These are phyloP conservation scores for Dipodomys ordii DNA, from an alignment of 2,113 vertebrate species.

Conservation along the genomic window DNA sequence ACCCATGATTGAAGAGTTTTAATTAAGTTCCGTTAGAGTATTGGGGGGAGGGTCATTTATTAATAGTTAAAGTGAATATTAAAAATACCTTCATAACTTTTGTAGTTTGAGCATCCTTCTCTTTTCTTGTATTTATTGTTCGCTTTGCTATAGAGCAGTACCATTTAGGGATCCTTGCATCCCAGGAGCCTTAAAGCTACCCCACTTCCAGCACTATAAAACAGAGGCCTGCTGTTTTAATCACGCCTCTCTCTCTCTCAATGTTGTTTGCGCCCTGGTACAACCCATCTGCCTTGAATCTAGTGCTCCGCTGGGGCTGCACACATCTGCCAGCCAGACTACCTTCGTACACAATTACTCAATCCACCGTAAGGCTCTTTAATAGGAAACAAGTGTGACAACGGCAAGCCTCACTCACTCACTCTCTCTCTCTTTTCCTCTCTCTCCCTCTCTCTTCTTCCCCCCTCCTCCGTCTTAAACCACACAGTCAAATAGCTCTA, in stretches of 20 bases:
- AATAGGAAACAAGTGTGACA: conserved; percentile 93
- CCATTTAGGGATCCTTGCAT: conserved; percentile 75
- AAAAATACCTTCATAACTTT: conserved; percentile 62
- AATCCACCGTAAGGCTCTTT: conserved; percentile 89
- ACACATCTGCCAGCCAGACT: conserved; percentile 93
- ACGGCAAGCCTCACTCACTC: conserved; percentile 78
- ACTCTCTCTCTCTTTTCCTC: conserved; percentile 18
- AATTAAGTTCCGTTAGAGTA: conserved; percentile 71
- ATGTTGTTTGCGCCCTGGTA: conserved; percentile 89
- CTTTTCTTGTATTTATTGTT: conserved; percentile 75
- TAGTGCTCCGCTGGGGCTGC: conserved; percentile 88
- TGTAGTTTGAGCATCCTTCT: conserved; percentile 67
- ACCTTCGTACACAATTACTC: conserved; percentile 91
- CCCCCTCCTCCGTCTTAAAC: conserved; percentile 72
- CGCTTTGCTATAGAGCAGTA: conserved; percentile 57
- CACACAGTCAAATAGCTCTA: conserved; percentile 84
- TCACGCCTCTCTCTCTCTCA: conserved; percentile 87
- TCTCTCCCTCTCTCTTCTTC: background rate
- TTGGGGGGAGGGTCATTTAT: conserved; percentile 59
- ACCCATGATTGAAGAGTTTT: conserved; percentile 78
- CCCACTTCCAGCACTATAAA: conserved; percentile 84
- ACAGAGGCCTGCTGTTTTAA: conserved; percentile 88
- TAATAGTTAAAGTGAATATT: conserved; percentile 52
- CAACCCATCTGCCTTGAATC: conserved; percentile 89
- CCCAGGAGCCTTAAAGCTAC: conserved; percentile 82